Evolutionary conservation across 2,113 vertebrate genomes (phyloP), one percentile per base, ranked within the genome.

Genomic region (Atherinomorus stipes): DNA sequence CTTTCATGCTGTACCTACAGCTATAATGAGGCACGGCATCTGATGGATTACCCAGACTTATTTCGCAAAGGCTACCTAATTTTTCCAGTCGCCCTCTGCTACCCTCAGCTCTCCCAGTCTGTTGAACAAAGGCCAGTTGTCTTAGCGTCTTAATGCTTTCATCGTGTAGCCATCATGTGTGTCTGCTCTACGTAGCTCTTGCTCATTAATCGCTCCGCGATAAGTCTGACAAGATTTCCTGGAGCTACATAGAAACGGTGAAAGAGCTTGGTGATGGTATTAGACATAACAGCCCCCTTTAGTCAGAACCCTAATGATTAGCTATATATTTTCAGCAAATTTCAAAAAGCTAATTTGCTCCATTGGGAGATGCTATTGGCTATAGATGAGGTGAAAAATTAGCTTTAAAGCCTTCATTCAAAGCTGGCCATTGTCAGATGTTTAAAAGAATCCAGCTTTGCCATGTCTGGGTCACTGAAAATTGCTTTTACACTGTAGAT

Each of bases 21-120:
- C 79, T 63, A 88, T 90, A 93, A 92, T 90, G 89, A 92, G 82
- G 56, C 76, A 64, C 77, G 85, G 76, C 88, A 79, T 90, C 84
- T 90, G 92, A 93, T 90, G 87, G 85, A 91, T 93, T 83, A 88
- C 86, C 51, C 78, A 34, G 79, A 88, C 78, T 91, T 79, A 83
- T 89, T 91, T 88, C 18, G 58, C 71, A 81, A 85, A 83, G 81
- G 81, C 81, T 80, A 77, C 63, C 85, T 90, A 87, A 81, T 91
- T 90, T 87, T 85, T 79, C 84, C 79, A 61, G 61, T 79, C 72
- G 61, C 71, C 74, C 77, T 78, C 66, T 16, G 3, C 74, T 56
- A 62, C 66, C 69, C 70, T 78, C 52, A 6, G 58, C 64, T 74
- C 81, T 66, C 73, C 61, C 62, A 74, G 63, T 52, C 60, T 19